phyloP scores from a whole-genome alignment of 2,888 invertebrate species.

The Acrobasis consociella region DNA sequence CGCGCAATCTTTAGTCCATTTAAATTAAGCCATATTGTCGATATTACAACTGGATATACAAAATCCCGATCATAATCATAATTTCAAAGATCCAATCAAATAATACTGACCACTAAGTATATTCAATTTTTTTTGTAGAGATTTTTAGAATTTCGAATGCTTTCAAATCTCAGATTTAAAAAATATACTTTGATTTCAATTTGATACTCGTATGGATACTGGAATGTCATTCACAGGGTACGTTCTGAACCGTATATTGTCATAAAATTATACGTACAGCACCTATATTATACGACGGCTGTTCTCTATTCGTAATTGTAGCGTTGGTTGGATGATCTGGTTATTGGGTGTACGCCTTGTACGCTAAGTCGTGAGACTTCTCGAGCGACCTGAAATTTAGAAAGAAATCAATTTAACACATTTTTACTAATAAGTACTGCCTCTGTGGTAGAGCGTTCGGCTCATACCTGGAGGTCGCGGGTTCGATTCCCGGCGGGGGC shows the following conservation, averaged over 20 bases:
- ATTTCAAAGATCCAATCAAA: neutral
- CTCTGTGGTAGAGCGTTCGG: no score
- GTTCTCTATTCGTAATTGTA: constrained; percentile 35
- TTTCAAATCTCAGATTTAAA: neutral
- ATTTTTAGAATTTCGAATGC: constrained; percentile 3
- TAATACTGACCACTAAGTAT: constrained; percentile 15
- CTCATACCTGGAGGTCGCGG: no score
- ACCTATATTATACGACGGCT: constrained; percentile 21
- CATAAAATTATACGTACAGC: constrained; percentile 22
- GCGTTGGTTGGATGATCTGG: constrained; percentile 53
- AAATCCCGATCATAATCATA: neutral
- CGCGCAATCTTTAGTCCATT: constrained; percentile 28
- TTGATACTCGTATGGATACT: constrained; percentile 32
- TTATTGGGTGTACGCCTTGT: constrained; percentile 82
- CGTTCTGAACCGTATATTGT: constrained; percentile 8
- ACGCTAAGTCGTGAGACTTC: constrained; percentile 82
- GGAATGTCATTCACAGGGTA: constrained; percentile 20
- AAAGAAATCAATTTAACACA: constrained; percentile 27
- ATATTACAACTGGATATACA: neutral
- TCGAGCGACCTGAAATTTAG: constrained; percentile 71
- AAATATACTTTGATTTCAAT: neutral
- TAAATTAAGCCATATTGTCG: constrained; percentile 14
- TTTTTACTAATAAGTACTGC: no score
- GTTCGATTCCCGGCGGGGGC: no score
- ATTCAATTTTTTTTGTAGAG: neutral